These are phyloP conservation scores for Myopa testacea DNA, from an alignment of 2,888 invertebrate species.

Conservation along the genomic window DNA sequence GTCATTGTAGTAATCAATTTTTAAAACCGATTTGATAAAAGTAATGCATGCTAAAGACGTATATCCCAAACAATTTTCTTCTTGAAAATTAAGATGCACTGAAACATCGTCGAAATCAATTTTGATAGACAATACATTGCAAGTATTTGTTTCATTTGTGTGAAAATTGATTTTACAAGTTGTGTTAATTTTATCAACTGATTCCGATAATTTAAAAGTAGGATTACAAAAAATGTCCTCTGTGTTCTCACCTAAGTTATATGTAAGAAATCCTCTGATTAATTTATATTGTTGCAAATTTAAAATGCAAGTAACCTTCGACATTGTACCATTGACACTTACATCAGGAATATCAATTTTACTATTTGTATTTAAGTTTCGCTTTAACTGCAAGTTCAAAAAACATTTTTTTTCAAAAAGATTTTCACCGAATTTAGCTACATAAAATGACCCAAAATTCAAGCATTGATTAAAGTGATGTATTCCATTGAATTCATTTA, in stretches of 20 bases:
- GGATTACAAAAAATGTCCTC: conserved; percentile 72
- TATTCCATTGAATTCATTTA: conserved; percentile 43
- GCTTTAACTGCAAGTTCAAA: conserved; percentile 82
- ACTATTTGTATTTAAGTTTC: conserved; percentile 77
- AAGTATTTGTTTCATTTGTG: conserved; percentile 70
- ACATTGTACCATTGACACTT: conserved; percentile 85
- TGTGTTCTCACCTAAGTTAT: conserved; percentile 89
- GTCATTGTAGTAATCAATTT: conserved; percentile 88
- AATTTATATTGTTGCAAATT: conserved; percentile 89
- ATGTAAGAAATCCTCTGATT: conserved; percentile 85
- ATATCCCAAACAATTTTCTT: conserved; percentile 68
- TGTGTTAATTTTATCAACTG: conserved; percentile 61
- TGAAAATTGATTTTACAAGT: conserved; percentile 53
- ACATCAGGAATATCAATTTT: conserved; percentile 79
- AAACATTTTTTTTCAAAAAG: conserved; percentile 86
- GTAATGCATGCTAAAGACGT: conserved; percentile 84
- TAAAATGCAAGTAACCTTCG: conserved; percentile 84
- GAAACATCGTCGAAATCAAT: conserved; percentile 89
- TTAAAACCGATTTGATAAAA: conserved; percentile 89
- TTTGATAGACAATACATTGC: conserved; percentile 83
- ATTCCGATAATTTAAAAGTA: conserved; percentile 57
- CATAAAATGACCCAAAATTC: conserved; percentile 63
- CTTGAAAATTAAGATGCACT: conserved; percentile 69
- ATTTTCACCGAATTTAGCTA: conserved; percentile 71
- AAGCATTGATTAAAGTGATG: conserved; percentile 49